Base-by-base conservation (phyloP, 2,797 vertebrate species). In the Hypotaenidia philippensis region DNA sequence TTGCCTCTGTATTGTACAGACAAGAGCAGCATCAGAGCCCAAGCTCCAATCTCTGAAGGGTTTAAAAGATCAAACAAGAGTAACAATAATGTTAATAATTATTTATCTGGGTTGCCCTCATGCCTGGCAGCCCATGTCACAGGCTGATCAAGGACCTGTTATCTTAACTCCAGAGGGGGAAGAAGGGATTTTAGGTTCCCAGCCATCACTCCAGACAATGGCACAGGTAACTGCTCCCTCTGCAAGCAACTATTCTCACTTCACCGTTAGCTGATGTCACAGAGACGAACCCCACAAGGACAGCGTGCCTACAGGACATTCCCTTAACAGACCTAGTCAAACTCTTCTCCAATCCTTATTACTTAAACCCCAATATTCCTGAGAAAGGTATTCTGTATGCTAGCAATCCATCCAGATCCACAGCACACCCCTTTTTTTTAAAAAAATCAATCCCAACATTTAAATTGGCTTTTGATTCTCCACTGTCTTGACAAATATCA, bases 181-280 rank as follows among this genome's bases (percentile, higher is more conserved):
- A 15, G 2, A 40, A 53, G 4, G 26, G 13, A 72, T 68, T 57
- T 66, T 22, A 47, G 27, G 32, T 57, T 86, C 80, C 40, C 45
- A 63, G 1, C 15, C 12, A 53, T 27, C 0, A 0, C 34, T 29
- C 36, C 13, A 72, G 55, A 74, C 29, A 60, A 2, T 2, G 3
- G 4, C 0, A 3, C 36, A 86, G 40, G 34, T 50, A 59, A 34
- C 63, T 5, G 23, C 10, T 74, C 40, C 38, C 19, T 61, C 34
- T 22, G 61, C 27, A 52, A 49, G 41, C 11, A 80, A 22, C 32
- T 61, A 8, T 52, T 56, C 78, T 64, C 3, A 5, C 65, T 21
- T 32, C 72, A 63, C 40, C 0, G 2, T 3, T 3, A 19, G 12
- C 2, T 41, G 19, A 13, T 6, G 3, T 19, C 50, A 2, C 2